Base-by-base conservation (phyloP, 92 coral and sea anemone species). In the Pocillopora grandis region DNA sequence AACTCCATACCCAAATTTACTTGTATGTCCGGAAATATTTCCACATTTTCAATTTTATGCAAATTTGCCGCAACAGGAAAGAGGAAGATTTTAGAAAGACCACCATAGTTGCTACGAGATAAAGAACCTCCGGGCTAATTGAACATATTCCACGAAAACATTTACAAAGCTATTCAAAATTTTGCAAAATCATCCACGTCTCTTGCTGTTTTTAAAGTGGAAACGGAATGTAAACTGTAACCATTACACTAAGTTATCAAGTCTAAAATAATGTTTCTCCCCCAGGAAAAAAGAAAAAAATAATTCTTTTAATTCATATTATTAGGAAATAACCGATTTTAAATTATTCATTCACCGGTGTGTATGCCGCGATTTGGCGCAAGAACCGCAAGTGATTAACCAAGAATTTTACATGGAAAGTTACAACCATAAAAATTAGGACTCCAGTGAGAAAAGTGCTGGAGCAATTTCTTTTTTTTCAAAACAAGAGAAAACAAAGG, bases 271-370 rank as follows among this genome's bases (percentile, higher is more conserved):
- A n/a, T 55, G 19, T 37, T 35, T 77, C 64, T 33, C 18, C n/a
- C 11, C 33, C 12, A 77, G 33, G n/a, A 15, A 33, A 57, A 18
- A 37, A 62, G 31, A 27, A 31, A 33, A 33, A 69, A 11, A 36
- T 23, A 70, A 18, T 62, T 11, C 33, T 16, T 31, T 42, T 42
- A 70, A 35, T 70, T 16, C 18, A 55, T 35, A 63, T 48, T 75
- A 55, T 36, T 59, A 3, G 19, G 27, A 62, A 74, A 73, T 62
- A 18, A 59, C 72, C 63, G 64, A 65, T 42, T 49, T 52, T 83
- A 21, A 71, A 74, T 73, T 73, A 83, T 83, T 62, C 12, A 83
- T 74, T 65, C 10, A 15, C 64, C 63, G 27, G 72, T 17, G 61
- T 33, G 31, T 18, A 12, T 48, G 72, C 86, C 73, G 73, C 77